These are phyloP conservation scores for Drosophila tsacasi DNA, from an alignment of 1,140 invertebrate genomes.

Conservation along the genomic window DNA sequence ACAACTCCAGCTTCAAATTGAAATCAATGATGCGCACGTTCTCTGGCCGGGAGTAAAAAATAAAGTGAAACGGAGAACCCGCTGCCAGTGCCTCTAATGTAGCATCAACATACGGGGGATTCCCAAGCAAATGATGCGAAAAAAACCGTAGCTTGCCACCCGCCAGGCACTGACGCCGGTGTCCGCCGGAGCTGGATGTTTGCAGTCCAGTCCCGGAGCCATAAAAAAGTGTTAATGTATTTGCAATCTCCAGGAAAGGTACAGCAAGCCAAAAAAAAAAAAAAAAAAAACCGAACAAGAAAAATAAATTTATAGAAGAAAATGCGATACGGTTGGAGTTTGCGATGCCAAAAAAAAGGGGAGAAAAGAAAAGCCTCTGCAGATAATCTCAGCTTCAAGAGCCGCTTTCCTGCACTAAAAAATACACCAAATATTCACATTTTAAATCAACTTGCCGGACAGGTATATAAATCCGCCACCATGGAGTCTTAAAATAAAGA, in stretches of 20 bases:
- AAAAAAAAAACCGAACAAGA: conserved; percentile 15
- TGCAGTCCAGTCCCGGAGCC: conserved; percentile 38
- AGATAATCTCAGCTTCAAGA: conserved; percentile 30
- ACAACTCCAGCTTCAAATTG: conserved; percentile 79
- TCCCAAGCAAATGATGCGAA: conserved; percentile 73
- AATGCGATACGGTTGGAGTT: conserved; percentile 26
- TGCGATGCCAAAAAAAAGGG: conserved; percentile 8
- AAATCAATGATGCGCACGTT: conserved; percentile 81
- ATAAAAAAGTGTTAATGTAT: conserved; percentile 78
- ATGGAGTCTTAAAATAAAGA: conserved; percentile 42
- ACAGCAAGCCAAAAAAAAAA: conserved; percentile 16
- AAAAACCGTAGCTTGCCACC: conserved; percentile 60
- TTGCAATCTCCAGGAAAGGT: conserved; percentile 58
- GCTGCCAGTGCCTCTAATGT: conserved; percentile 67
- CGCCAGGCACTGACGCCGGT: conserved; percentile 64
- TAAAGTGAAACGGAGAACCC: conserved; percentile 1
- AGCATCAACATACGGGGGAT: conserved; percentile 62
- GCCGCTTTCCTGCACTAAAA: conserved; percentile 1
- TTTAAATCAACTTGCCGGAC: conserved; percentile 32
- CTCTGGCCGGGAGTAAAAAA: conserved; percentile 53
- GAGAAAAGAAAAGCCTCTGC: neutral
- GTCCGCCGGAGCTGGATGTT: conserved; percentile 28
- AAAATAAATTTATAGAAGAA: conserved; percentile 25
- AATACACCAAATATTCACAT: conserved; percentile 26
- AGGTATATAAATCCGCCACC: conserved; percentile 27